Conservation (phyloP, 1,140 invertebrate species). For the Brevipalpus yothersi region DNA sequence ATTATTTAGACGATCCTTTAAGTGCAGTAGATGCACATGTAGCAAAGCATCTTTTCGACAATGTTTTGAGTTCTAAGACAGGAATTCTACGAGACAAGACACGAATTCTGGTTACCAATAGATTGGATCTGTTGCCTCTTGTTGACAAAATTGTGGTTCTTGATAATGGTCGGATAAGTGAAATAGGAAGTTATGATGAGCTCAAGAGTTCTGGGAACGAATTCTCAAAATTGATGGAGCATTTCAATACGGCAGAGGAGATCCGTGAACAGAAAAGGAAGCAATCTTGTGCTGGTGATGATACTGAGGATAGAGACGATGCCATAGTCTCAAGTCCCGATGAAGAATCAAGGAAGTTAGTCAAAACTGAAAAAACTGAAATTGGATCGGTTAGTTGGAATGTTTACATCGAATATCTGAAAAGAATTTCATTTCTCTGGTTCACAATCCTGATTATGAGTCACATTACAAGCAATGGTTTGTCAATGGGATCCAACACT, state of each 20-base stretch:
- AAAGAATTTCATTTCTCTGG: conserved; percentile 7
- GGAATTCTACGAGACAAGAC: conserved; percentile 46
- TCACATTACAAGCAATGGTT: conserved; percentile 19
- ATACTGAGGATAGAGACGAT: background rate
- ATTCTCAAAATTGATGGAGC: conserved; percentile 13
- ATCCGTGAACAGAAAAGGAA: background rate
- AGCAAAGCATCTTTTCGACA: conserved; percentile 86
- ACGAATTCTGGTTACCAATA: conserved; percentile 14
- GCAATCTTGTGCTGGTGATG: background rate
- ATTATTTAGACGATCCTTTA: conserved; percentile 23
- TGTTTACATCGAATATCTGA: conserved; percentile 3
- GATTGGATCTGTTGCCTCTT: conserved; percentile 41
- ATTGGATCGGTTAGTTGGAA: conserved; percentile 2
- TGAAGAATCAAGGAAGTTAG: conserved; percentile 28
- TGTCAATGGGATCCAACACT: conserved; percentile 68
- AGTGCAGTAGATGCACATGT: conserved; percentile 78
- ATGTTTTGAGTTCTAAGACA: conserved; percentile 44
- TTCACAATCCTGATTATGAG: conserved; percentile 9
- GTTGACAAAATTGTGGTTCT: conserved; percentile 65
- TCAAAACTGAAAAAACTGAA: conserved; percentile 2
- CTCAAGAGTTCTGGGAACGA: conserved; percentile 17
- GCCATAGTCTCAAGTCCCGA: background rate
- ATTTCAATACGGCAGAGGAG: conserved; percentile 16
- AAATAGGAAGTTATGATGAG: conserved; percentile 24
- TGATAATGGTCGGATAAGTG: conserved; percentile 33